Evolutionary conservation across 1,140 invertebrate genomes (phyloP).

Genomic region (Temnothorax curvispinosus): DNA sequence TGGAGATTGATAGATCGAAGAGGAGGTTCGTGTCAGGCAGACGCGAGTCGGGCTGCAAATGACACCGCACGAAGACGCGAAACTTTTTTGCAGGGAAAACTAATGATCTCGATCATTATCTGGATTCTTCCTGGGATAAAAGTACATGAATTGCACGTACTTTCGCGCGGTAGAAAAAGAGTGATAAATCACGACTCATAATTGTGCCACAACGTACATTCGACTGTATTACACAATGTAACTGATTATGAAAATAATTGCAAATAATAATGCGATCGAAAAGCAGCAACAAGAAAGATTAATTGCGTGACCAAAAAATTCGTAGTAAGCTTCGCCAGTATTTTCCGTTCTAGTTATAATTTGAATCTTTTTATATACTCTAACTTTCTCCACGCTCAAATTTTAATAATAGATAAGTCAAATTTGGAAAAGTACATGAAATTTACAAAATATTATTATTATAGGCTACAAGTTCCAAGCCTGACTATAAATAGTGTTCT

Average conservation of each 20-base stretch:
- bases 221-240: background rate
- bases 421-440: too few species aligned
- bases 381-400: too few species aligned
- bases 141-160: background rate
- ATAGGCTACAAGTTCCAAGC: too few species aligned
- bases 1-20: background rate
- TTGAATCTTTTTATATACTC: too few species aligned
- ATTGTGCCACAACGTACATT: background rate
- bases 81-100: background rate
- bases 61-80: background rate
- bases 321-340: background rate
- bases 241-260: background rate
- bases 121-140: background rate
- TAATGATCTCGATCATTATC: constrained; percentile 2
- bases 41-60: background rate
- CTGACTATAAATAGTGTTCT: too few species aligned
- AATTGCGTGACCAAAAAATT: background rate
- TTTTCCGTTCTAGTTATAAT: background rate
- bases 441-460: too few species aligned
- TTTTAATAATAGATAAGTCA: too few species aligned
- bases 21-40: background rate
- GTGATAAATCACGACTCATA: background rate
- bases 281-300: background rate
- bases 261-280: background rate
- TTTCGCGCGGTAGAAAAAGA: background rate